Evolutionary conservation across 2,797 vertebrate genomes (phyloP), one percentile per base, ranked within the genome.

Genomic region (Pelochelys cantorii): DNA sequence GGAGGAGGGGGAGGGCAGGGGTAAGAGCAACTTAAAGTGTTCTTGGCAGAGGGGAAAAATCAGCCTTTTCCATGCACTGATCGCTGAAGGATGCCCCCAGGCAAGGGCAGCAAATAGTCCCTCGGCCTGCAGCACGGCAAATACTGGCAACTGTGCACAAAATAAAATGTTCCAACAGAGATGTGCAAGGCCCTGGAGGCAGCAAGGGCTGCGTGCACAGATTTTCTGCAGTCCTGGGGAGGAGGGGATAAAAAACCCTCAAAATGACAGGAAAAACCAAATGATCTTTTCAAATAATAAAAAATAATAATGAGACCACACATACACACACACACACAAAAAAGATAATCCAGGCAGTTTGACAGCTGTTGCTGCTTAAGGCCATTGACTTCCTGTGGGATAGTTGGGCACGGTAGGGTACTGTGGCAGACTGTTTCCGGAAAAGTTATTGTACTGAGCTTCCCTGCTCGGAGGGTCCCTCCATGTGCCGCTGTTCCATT

Each of bases 381-480:
- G 98, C 99, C 99, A 99, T 11, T 98, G 98, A 92, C 98, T 98
- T 95, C 98, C 98, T 11, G 98, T 97, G 0, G 99, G 99, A 80
- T 99, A 99, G 96, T 96, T 99, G 71, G 99, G 99, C 90, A 99
- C 99, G 0, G 99, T 98, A 2, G 99, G 99, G 86, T 99, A 99
- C 94, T 99, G 98, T 0, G 99, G 99, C 89, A 99, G 97, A 95
- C 97, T 98, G 89, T 96, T 98, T 88, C 99, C 98, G 2, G 98
- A 97, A 12, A 99, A 98, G 34, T 98, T 98, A 84, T 97, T 99
- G 92, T 98, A 99, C 74, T 98, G 98, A 1, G 98, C 98, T 83
- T 99, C 98, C 84, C 98, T 98, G 59, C 98, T 98, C 0, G 99
- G 98, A 0, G 99, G 98, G 11, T 97, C 98, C 95, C 98, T 99